Percentiles rank a stretch among this genome's conserved stretches.
Evolutionary conservation across 2,113 vertebrate genomes (phyloP).

Genomic region (Alouatta palliata): DNA sequence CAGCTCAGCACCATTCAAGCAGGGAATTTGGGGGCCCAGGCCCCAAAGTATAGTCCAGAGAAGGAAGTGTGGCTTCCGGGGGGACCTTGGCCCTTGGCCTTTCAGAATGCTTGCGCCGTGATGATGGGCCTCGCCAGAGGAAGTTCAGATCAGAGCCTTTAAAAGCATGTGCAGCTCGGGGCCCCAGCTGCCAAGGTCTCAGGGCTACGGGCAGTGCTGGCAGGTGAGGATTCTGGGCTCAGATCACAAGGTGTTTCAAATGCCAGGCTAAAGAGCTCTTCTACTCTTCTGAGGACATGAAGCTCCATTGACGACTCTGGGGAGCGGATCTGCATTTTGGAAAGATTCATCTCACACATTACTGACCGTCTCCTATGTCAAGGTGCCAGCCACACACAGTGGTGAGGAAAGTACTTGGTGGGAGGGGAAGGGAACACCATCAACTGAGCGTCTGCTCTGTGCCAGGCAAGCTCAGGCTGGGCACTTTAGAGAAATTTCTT

Average conservation of each 20-base stretch:
- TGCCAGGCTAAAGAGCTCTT: not conserved
- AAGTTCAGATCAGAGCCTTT: not conserved
- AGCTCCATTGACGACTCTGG: not conserved
- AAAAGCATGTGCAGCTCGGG: not conserved
- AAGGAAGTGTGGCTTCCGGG: not conserved
- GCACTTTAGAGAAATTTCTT: not conserved
- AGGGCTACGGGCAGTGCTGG: not conserved
- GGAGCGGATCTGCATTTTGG: not conserved
- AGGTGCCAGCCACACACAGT: not conserved
- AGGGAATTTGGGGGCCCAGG: not conserved
- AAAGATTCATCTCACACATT: not conserved
- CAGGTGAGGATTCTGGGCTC: not conserved
- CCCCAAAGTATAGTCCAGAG: not conserved
- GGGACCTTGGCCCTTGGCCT: not conserved
- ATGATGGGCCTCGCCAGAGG: too few relatives aligned
- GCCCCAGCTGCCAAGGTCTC: too few relatives aligned
- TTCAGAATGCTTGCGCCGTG: fast-evolving
- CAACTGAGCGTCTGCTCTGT: not conserved
- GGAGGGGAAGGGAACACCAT: not conserved
- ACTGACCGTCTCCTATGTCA: not conserved
- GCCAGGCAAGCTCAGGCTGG: not conserved
- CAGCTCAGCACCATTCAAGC: not conserved
- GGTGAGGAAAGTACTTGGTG: not conserved
- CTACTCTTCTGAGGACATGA: not conserved
- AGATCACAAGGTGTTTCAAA: not conserved